A percentile compares a stretch with the other conserved stretches of the same genome.
Evolutionary conservation across 2,113 vertebrate genomes (phyloP).

Genomic region (Sphaerodactylus townsendi): DNA sequence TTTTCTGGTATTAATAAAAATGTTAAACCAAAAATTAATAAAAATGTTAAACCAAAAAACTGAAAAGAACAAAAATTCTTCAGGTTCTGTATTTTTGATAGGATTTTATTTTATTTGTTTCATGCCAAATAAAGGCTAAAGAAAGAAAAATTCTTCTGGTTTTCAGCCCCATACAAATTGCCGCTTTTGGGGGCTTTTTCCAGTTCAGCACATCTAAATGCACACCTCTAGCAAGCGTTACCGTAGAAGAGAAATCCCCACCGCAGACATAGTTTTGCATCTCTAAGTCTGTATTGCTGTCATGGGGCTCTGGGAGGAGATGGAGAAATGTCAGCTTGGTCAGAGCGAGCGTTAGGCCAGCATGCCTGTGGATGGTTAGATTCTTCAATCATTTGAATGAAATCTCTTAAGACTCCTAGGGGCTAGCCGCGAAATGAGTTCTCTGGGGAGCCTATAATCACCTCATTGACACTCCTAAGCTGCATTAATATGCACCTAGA

Average conservation of each 20-base stretch:
- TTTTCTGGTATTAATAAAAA: too few species aligned
- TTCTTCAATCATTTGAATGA: slow-evolving; percentile 38
- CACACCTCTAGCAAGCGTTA: neutral
- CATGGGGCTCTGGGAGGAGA: neutral
- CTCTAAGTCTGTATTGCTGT: neutral
- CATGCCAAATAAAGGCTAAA: too few species aligned
- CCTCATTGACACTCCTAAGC: slow-evolving; percentile 63
- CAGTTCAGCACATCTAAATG: too few species aligned
- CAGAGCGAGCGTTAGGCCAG: slow-evolving; percentile 8
- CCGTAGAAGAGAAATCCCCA: neutral
- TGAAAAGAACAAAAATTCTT: too few species aligned
- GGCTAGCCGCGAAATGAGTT: slow-evolving; percentile 55
- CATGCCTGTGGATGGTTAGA: slow-evolving; percentile 21
- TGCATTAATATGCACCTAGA: slow-evolving; percentile 63
- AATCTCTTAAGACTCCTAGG: slow-evolving; percentile 42
- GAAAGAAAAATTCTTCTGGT: too few species aligned
- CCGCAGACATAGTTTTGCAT: neutral
- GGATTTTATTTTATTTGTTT: too few species aligned
- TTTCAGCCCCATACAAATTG: too few species aligned
- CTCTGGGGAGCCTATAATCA: slow-evolving; percentile 70
- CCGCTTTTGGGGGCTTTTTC: too few species aligned
- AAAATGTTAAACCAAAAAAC: too few species aligned
- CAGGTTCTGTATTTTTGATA: too few species aligned
- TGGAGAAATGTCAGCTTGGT: slow-evolving; percentile 26
- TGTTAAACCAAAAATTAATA: too few species aligned